Percentiles rank a stretch among this genome's conserved stretches.
Conservation (phyloP, 2,888 invertebrate genomes). For the Ectemnius continuus region DNA sequence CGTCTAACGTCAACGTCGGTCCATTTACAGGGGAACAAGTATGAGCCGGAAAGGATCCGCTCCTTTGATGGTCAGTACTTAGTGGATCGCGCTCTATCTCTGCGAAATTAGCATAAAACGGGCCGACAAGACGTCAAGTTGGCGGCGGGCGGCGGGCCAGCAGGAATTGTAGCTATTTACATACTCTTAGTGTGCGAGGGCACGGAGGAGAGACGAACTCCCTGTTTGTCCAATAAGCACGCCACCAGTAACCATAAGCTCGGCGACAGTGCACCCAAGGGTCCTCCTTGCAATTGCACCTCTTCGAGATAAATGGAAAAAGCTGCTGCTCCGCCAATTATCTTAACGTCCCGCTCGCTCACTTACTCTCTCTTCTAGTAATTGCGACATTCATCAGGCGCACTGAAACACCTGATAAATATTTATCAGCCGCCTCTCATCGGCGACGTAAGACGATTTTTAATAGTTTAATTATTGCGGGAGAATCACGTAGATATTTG, state of each 20-base stretch:
- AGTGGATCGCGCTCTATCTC: conserved; percentile 58
- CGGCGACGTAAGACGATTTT: too few relatives aligned
- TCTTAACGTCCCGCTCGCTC: too few relatives aligned
- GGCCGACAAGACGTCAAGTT: conserved; percentile 13
- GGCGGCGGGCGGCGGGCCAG: not conserved
- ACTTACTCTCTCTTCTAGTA: too few relatives aligned
- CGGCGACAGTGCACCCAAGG: too few relatives aligned
- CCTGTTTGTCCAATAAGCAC: conserved; percentile 23
- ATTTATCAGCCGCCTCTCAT: too few relatives aligned
- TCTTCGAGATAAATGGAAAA: not conserved
- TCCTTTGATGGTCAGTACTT: conserved; percentile 36
- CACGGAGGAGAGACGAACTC: conserved; percentile 12
- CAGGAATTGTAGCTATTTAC: conserved; percentile 8
- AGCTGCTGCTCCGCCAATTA: not conserved
- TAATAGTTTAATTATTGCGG: too few relatives aligned
- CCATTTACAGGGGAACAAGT: conserved; percentile 26
- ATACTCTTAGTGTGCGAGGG: conserved; percentile 14
- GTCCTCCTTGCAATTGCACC: too few relatives aligned
- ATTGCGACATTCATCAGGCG: too few relatives aligned
- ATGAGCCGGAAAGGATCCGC: conserved; percentile 8
- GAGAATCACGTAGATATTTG: too few relatives aligned
- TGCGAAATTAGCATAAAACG: conserved; percentile 61
- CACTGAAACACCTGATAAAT: too few relatives aligned
- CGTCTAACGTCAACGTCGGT: conserved; percentile 18
- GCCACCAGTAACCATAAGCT: not conserved